phyloP scores from a whole-genome alignment of 2,888 invertebrate species.

The Andrena trimmerana region DNA sequence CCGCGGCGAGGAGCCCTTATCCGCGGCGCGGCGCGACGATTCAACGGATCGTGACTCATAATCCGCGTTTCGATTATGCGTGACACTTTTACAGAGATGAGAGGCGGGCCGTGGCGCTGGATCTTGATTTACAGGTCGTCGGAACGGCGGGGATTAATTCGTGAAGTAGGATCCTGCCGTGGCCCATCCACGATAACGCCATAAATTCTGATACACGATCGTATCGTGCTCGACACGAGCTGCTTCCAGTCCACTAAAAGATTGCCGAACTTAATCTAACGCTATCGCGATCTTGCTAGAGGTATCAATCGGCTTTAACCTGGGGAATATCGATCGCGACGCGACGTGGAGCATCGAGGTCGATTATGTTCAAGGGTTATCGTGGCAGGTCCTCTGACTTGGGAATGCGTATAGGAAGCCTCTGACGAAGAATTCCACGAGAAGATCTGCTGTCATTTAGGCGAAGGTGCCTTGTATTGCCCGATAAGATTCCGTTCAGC shows the following conservation, averaged over 20 bases:
- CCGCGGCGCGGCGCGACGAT: slow-evolving; percentile 7
- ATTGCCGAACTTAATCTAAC: slow-evolving; percentile 19
- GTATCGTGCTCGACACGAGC: neutral
- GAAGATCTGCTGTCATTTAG: neutral
- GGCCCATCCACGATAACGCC: slow-evolving; percentile 3
- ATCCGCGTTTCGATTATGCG: slow-evolving; percentile 27
- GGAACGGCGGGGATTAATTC: slow-evolving; percentile 14
- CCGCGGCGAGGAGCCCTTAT: neutral
- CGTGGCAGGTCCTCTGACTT: no score
- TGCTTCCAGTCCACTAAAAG: neutral
- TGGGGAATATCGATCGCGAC: neutral
- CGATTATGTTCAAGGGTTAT: neutral
- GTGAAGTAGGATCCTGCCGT: slow-evolving; percentile 1
- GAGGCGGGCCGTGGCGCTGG: neutral
- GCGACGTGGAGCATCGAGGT: neutral
- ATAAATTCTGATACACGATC: slow-evolving; percentile 9
- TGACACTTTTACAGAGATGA: slow-evolving; percentile 37
- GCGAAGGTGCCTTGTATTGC: neutral
- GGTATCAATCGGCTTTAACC: neutral
- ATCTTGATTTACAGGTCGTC: slow-evolving; percentile 23
- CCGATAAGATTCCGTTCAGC: neutral
- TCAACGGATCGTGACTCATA: slow-evolving; percentile 43
- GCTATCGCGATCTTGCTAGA: slow-evolving; percentile 6
- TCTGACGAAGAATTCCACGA: neutral
- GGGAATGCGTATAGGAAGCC: neutral